These are phyloP conservation scores for Alloscopus bannaensis DNA, from an alignment of 2,888 invertebrate genomes.

Conservation along the genomic window DNA sequence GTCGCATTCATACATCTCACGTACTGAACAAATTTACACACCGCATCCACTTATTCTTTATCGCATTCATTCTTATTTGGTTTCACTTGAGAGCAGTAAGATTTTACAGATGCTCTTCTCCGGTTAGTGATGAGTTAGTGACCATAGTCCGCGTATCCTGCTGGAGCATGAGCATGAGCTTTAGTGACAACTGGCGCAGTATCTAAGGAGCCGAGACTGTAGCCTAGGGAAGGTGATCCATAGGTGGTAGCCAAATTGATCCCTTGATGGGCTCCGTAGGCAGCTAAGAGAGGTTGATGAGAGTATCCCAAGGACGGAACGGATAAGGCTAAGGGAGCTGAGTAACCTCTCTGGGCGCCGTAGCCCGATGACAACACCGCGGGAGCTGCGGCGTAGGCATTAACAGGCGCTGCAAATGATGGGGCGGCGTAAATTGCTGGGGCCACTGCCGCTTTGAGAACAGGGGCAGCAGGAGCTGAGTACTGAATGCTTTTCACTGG, in stretches of 20 bases:
- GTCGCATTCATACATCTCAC: too few relatives aligned
- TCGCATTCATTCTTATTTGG: slow-evolving; percentile 29
- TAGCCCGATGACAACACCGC: background rate
- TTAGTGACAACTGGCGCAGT: slow-evolving; percentile 29
- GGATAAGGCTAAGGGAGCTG: slow-evolving; percentile 28
- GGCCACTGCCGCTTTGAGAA: slow-evolving; percentile 42
- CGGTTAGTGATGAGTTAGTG: slow-evolving; percentile 22
- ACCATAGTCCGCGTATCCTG: slow-evolving; percentile 20
- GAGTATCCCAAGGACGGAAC: slow-evolving; percentile 26
- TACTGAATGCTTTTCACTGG: slow-evolving; percentile 64
- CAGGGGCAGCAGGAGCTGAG: slow-evolving; percentile 56
- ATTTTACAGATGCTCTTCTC: background rate
- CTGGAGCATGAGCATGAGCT: background rate
- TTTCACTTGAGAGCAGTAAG: background rate
- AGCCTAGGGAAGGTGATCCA: slow-evolving; percentile 69
- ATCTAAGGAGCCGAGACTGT: slow-evolving; percentile 61
- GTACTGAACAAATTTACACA: too few relatives aligned
- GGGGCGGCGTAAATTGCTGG: slow-evolving; percentile 61
- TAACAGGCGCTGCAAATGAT: slow-evolving; percentile 21
- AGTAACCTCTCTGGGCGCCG: slow-evolving; percentile 22
- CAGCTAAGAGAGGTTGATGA: slow-evolving; percentile 17
- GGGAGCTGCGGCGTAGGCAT: background rate
- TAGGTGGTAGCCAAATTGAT: slow-evolving; percentile 61
- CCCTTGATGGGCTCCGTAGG: slow-evolving; percentile 40
- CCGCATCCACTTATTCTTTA: background rate